phyloP scores from a whole-genome alignment of 2,797 vertebrate species.

The Pantherophis vulpinus region DNA sequence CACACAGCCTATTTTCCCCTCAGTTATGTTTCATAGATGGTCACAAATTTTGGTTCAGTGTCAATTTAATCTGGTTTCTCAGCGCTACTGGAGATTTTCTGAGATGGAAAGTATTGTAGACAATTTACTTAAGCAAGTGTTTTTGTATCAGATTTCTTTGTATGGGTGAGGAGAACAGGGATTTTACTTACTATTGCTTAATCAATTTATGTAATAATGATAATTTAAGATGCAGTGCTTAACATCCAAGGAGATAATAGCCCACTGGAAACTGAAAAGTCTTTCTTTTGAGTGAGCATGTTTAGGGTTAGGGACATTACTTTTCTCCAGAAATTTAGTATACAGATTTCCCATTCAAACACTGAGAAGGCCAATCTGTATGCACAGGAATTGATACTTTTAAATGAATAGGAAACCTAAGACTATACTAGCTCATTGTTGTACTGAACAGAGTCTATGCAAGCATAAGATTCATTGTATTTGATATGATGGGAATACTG shows the following conservation, averaged over 20 bases:
- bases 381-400: background rate
- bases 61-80: constrained; percentile 10
- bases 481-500: background rate
- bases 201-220: background rate
- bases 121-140: background rate
- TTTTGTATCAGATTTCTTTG: constrained; percentile 10
- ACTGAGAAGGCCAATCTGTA: background rate
- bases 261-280: background rate
- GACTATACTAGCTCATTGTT: background rate
- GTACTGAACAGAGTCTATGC: background rate
- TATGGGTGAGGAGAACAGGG: background rate
- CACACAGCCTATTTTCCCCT: constrained; percentile 23
- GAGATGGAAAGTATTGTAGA: constrained; percentile 1
- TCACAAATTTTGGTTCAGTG: constrained; percentile 52
- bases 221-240: background rate
- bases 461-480: background rate
- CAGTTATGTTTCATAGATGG: constrained; percentile 51
- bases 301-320: background rate
- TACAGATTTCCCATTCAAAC: background rate
- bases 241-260: background rate
- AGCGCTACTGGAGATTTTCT: background rate
- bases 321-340: background rate
- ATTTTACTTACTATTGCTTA: background rate
- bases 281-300: background rate
- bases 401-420: background rate